Evolutionary conservation across 53 echinoderm and acorn worm species (phyloP), one percentile per base, ranked within the genome.

Genomic region (Zoroaster sp.): DNA sequence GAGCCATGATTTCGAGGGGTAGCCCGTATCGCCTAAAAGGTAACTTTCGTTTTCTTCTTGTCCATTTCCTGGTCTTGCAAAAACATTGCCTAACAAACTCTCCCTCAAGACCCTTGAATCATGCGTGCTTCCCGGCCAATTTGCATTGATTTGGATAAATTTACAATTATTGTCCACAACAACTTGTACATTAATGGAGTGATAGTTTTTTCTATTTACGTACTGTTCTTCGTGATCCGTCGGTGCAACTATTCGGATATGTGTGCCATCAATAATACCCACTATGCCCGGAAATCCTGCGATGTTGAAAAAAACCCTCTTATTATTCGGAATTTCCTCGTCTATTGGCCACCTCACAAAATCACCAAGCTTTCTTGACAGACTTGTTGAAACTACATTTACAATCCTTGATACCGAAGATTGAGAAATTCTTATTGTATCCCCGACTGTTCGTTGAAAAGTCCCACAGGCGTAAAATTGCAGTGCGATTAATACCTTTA

Each of bases 261-360:
- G n/a, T n/a, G 37, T 35, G n/a, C 53, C 35, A 7, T 77, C 53
- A 3, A 35, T 77, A 33, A 51, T 14, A 20, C 74, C 87, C 13
- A 87, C 59, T 37, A 87, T 39, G 73, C 52, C 74, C 23, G 87
- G 87, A 73, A 74, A 85, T 20, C 67, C 12, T 59, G 81, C 73
- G 3, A 59, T 89, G 23, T 18, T 74, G 45, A 74, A 74, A 28
- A 74, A 74, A 15, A 1, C 46, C 45, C 74, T 42, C 25, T 74
- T 41, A 74, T 41, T 74, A 43, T 74, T 39, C 21, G 41, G 43
- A 23, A 74, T 42, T 21, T 43, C 28, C 18, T 7, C 28, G 40
- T 37, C 44, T 5, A n/a, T n/a, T n/a, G n/a, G n/a, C n/a, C n/a
- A n/a, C n/a, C n/a, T n/a, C n/a, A n/a, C n/a, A n/a, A n/a, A n/a